Evolutionary conservation across 2,113 vertebrate genomes (phyloP), one percentile per base, ranked within the genome.

Genomic region (Menura novaehollandiae): DNA sequence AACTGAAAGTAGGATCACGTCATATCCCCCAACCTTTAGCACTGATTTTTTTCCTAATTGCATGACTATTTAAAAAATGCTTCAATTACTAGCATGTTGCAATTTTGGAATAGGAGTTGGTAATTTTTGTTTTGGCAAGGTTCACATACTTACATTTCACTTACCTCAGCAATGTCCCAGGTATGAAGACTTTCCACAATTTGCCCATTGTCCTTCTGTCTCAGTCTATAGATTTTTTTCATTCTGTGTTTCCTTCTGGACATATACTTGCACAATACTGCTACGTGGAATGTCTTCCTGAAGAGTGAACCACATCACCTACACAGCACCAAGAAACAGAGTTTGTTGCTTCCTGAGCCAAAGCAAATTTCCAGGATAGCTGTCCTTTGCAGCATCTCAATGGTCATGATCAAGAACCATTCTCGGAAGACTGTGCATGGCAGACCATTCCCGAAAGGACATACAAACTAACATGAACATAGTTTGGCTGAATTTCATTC

Each of bases 1-100:
- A 23, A 22, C 6, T 5, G 6, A 46, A 35, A 33, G 15, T 1
- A 52, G 1, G 43, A 24, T 21, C 1, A 0, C 32, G 51, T 33
- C 30, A 3, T 14, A 58, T 4, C n/a, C 72, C 37, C 10, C 37
- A 41, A 22, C 6, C 8, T n/a, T 9, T 3, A 41, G 4, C n/a
- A 46, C 13, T 41, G 1, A 3, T 59, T 55, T 77, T 66, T 73
- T 77, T 43, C 32, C 32, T 46, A 43, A 11, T 10, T 22, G 6
- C 24, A 15, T 49, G 28, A 64, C 33, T 68, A 46, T 58, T 76
- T 33, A 84, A 22, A 23, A 44, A 66, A 39, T 0, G 2, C 18
- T 85, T 69, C 9, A 60, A 47, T 55, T 85, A 43, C 33, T 9
- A 74, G 23, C 13, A 62, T 58, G 20, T 7, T 73, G 17, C 41